These are phyloP conservation scores for Cygnus buccinator DNA, from an alignment of 2,113 vertebrate species.

Conservation along the genomic window DNA sequence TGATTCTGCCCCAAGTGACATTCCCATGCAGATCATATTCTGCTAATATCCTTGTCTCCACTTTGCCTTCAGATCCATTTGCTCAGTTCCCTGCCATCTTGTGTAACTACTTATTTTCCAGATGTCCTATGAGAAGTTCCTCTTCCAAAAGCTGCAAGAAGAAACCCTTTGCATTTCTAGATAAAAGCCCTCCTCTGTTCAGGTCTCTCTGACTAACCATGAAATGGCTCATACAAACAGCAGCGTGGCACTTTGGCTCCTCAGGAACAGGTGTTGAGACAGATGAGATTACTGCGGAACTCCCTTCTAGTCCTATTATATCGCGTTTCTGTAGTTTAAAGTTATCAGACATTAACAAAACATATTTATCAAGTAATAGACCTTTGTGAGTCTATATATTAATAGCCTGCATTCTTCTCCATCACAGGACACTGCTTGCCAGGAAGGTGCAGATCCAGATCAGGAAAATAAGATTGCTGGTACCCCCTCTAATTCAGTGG, in stretches of 20 bases:
- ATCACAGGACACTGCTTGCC: background rate
- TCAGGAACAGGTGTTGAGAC: background rate
- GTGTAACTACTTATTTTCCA: background rate
- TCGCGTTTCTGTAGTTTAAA: background rate
- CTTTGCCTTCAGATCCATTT: background rate
- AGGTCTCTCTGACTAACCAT: background rate
- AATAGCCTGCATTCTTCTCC: background rate
- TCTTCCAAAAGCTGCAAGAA: background rate
- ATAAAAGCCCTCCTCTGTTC: background rate
- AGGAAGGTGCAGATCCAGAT: background rate
- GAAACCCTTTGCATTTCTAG: background rate
- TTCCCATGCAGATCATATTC: background rate
- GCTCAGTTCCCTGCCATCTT: background rate
- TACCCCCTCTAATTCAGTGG: background rate
- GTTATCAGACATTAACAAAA: background rate
- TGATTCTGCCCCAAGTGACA: background rate
- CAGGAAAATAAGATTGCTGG: background rate
- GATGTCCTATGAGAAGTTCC: background rate
- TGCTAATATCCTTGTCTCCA: background rate
- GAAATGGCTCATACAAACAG: background rate
- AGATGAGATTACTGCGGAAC: background rate
- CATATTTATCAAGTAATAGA: background rate
- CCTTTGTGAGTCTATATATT: background rate
- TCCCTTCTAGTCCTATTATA: background rate
- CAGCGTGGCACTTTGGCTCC: background rate